Evolutionary conservation across 1,140 invertebrate species (phyloP).

Genomic region (Tenebrio molitor): DNA sequence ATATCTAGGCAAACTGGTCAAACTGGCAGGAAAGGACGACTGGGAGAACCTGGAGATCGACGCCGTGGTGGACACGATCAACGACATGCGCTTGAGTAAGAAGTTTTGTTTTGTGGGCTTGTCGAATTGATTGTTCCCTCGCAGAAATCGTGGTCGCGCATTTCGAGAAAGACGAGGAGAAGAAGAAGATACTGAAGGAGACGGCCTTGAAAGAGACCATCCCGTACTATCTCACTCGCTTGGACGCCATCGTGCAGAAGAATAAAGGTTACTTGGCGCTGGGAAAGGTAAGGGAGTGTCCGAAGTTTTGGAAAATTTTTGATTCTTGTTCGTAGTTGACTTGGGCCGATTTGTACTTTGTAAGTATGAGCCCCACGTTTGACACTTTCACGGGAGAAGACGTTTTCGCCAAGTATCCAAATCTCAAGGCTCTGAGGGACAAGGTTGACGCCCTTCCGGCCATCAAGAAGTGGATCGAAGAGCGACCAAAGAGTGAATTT

Average conservation of each 20-base stretch:
- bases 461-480: slow-evolving; percentile 78
- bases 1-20: slow-evolving; percentile 78
- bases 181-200: slow-evolving; percentile 66
- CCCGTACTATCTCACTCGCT: slow-evolving; percentile 73
- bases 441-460: slow-evolving; percentile 71
- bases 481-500: slow-evolving; percentile 71
- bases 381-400: slow-evolving; percentile 71
- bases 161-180: slow-evolving; percentile 68
- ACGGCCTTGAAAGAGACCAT: slow-evolving; percentile 68
- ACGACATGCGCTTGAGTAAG: slow-evolving; percentile 58
- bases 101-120: not conserved
- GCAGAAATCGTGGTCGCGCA: slow-evolving; percentile 68
- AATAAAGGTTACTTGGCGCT: slow-evolving; percentile 73
- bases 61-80: slow-evolving; percentile 72
- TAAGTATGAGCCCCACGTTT: slow-evolving; percentile 73
- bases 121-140: slow-evolving; percentile 6
- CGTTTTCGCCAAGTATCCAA: slow-evolving; percentile 72
- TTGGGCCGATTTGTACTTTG: slow-evolving; percentile 77
- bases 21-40: slow-evolving; percentile 75
- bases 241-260: slow-evolving; percentile 70
- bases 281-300: slow-evolving; percentile 65
- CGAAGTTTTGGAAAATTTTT: not conserved
- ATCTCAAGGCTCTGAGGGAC: slow-evolving; percentile 70
- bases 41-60: slow-evolving; percentile 78
- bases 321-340: slow-evolving; percentile 68